Base-by-base conservation (phyloP, 1,140 invertebrate genomes). In the Aphaenogaster rudis region DNA sequence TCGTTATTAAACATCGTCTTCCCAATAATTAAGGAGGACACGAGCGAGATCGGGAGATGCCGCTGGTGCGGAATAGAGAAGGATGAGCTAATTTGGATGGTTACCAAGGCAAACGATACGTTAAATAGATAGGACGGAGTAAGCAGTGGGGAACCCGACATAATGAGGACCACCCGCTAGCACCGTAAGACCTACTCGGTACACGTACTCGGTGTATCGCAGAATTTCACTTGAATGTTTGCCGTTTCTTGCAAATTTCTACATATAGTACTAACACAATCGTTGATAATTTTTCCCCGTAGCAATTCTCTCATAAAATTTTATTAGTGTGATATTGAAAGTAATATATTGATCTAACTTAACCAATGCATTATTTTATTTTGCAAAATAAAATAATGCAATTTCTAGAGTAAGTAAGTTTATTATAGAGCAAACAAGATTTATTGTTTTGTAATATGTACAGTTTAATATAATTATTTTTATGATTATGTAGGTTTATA, bases 71-170 rank as follows among this genome's bases (percentile, higher is more conserved):
- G 78, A 64, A 72, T 87, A 87, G 90, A 88, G 84, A 92, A 93
- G 91, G 92, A 92, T 93, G 92, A 92, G 93, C 94, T 94, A 95
- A 95, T 95, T 95, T 95, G 94, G 94, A 95, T 93, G 94, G 92
- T 95, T 95, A 95, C 95, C 95, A 95, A 95, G 94, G 93, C 94
- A 94, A 95, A 95, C 94, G 95, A 95, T 95, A 95, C 95, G 94
- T 95, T 95, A 94, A 95, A 95, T 95, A 95, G 95, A 95, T 95
- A 95, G 95, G 94, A 95, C 92, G 92, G 91, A 7, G 77, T 91
- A 79, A 88, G 81, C 89, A 78, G 88, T 92, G 93, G 92, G 94
- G 93, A 93, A 90, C 87, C 92, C 87, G 77, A 93, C 94, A 94
- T 95, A 95, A 95, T 95, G 94, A 95, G 94, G 95, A 95, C 95